Base-by-base conservation (phyloP, 2,113 vertebrate genomes). In the Rafetus swinhoei region DNA sequence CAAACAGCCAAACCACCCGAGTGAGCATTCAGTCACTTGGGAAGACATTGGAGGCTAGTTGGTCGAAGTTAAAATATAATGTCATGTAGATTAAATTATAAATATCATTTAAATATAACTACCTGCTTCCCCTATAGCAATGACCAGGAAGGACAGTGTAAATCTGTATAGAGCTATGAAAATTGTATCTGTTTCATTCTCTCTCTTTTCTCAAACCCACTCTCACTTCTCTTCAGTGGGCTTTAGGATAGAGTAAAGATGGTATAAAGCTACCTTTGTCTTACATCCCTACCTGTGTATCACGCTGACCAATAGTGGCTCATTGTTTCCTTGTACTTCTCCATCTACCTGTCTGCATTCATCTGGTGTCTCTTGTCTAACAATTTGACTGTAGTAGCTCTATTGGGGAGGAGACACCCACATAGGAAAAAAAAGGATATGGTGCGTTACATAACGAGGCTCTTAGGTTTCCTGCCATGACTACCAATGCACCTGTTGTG, bases 381-480 rank as follows among this genome's bases (percentile, higher is more conserved):
- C 92, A 0, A 12, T 54, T 45, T 45, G 45, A 59, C 60, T 83
- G 7, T 3, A 65, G 45, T 45, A 13, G 2, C 85, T 79, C 3
- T 45, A 19, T 69, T 45, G 6, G n/a, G 4, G 12, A 53, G 62
- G 62, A 7, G 13, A 2, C 8, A 35, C 35, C 65, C 65, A 45
- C 45, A 45, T 7, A 45, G 45, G 5, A 45, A 45, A 45, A 45
- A 45, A 45, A 45, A 45, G 6, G 45, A 45, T 45, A 45, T 45
- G 45, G 45, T 45, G 45, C 5, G 6, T 45, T 45, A 45, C 45
- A 45, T 45, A 45, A 45, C 45, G 45, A 7, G 11, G 12, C 1
- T 72, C 1, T 32, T 32, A 56, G 0, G 1, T 1, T 72, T 72
- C 18, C n/a, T 72, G 65, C 16, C 18, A 10, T 35, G 65, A n/a